Evolutionary conservation across 1,140 invertebrate genomes (phyloP), one percentile per base, ranked within the genome.

Genomic region (Drosophila nannoptera): DNA sequence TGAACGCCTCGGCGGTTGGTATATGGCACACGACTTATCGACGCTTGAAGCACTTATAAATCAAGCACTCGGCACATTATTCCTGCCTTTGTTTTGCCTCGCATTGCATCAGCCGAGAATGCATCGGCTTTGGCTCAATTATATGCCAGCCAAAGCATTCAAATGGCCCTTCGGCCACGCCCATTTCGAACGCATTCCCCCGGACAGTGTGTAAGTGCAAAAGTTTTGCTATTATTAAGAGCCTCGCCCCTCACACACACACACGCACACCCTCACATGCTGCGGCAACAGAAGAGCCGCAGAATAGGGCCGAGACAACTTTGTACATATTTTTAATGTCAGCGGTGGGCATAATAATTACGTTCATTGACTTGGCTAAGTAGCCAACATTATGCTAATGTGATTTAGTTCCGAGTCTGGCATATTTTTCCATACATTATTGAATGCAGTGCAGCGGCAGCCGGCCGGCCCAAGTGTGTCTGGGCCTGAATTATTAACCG

Each of bases 251-350:
- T 71, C 75, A 42, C 4, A 11, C 40, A 42, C 40, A 12, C 11
- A 11, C 12, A 11, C 61, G 45, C 59, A 48, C 69, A 43, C 55
- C 54, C 40, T 16, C n/a, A 22, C 22, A 22, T 3, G 3, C 58
- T 36, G 46, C 14, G 6, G 52, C 35, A 16, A 61, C 36, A 35
- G 14, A 32, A 65, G 22, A 14, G 46, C 65, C 72, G 65, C 71
- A 66, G 53, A 84, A 84, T 77, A 77, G 70, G 71, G 74, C 61
- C 71, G 55, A 81, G 11, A 86, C 70, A 86, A 86, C 74, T 86
- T 86, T 87, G 82, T 87, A 77, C 81, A 86, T 86, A 86, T 86
- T 86, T 86, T 86, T 73, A 86, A 71, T 86, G 82, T 77, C 82
- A 81, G 81, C 43, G 40, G 40, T 14, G 81, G 81, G 81, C 72